A percentile compares a stretch with the other conserved stretches of the same genome.
These are phyloP conservation scores for Lycia hirtaria DNA, from an alignment of 2,888 invertebrate species.

Conservation along the genomic window DNA sequence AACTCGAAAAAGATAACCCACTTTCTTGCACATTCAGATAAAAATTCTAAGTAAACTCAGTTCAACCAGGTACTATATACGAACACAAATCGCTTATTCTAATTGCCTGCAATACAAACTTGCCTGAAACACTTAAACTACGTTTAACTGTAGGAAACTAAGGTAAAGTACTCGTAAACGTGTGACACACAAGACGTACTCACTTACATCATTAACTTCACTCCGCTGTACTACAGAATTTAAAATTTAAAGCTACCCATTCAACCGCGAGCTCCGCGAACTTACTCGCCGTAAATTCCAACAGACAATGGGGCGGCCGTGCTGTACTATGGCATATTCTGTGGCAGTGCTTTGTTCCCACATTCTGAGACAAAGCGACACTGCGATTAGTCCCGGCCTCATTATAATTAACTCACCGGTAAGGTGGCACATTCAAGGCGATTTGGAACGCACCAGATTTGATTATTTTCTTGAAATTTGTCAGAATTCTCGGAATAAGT, in stretches of 20 bases:
- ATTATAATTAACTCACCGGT: conserved; percentile 65
- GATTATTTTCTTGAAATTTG: conserved; percentile 5
- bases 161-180: not conserved
- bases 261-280: conserved; percentile 24
- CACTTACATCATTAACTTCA: conserved; percentile 1
- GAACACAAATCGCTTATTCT: no score
- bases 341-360: conserved; percentile 66
- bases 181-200: conserved; percentile 4
- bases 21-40: no score
- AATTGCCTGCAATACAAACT: not conserved
- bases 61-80: no score
- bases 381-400: conserved; percentile 68
- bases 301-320: conserved; percentile 26
- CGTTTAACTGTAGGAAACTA: not conserved
- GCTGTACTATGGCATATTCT: conserved; percentile 3
- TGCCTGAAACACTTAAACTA: not conserved
- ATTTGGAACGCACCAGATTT: conserved; percentile 12
- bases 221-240: conserved; percentile 18
- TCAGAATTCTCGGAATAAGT: not conserved
- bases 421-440: conserved; percentile 24
- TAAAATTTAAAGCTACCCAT: conserved; percentile 32
- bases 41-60: no score
- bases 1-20: no score
- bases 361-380: conserved; percentile 70
- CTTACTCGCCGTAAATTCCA: conserved; percentile 32